Base-by-base conservation (phyloP, 2,113 vertebrate genomes). In the Arothron firmamentum region DNA sequence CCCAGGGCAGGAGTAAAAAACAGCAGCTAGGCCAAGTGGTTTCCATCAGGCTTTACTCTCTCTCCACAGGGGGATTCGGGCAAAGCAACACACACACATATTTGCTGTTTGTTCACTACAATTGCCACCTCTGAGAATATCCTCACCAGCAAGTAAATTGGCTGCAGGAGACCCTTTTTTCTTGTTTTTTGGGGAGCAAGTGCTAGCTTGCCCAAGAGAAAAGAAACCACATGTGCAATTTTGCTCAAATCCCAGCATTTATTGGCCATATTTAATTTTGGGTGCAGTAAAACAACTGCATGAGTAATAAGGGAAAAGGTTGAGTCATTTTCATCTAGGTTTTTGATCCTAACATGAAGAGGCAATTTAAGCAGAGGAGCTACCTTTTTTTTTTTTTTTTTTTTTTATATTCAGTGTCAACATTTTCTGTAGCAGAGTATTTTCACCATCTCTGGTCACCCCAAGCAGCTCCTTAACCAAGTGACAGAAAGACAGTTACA, bases 21-120 rank as follows among this genome's bases (percentile, higher is more conserved):
- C 72, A 78, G 80, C 63, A 19, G 60, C 82, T 73, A 19, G 50
- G 70, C 74, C 60, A 62, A 82, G 71, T 80, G 78, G 86, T 77
- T 81, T 88, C 82, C 84, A 88, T 89, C 86, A 88, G 58, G 64
- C 75, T 70, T 80, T 79, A 74, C 45, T 73, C 77, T 47, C 34
- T 62, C 78, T 85, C 84, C 74, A 55, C 62, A 52, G 79, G 76
- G 78, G 70, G 56, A 72, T 73, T 25, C 19, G 62, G 67, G 72
- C 77, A 80, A 62, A 78, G 56, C 62, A 73, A 57, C 72, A 78
- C 67, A 77, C 69, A 69, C 66, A 52, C 53, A 67, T 49, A 62
- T 70, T 9, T 52, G 3, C 56, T 78, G 70, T 81, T 81, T 74
- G 74, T 81, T 85, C 81, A 63, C 67, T 52, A 2, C 69, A 31